Evolutionary conservation across 2,797 vertebrate genomes (phyloP).

Genomic region (Odontamblyopus lacepedii): DNA sequence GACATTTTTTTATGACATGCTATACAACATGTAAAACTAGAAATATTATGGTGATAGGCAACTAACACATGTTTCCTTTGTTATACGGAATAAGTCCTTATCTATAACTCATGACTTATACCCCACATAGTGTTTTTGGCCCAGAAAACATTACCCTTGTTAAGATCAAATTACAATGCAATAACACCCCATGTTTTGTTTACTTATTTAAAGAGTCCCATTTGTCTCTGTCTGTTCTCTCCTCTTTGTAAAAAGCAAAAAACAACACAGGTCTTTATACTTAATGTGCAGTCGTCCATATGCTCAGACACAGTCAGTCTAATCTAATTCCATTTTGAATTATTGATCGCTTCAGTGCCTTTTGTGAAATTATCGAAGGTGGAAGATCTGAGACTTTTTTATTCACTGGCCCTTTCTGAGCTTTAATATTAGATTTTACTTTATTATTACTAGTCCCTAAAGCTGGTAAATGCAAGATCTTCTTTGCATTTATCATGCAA

Average conservation of each 20-base stretch:
- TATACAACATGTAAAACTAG: too few species aligned
- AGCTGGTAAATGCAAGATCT: background rate
- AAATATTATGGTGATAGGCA: too few species aligned
- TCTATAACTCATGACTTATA: background rate
- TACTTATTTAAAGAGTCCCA: background rate
- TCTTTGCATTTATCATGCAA: too few species aligned
- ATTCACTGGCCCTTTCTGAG: background rate
- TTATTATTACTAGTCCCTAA: background rate
- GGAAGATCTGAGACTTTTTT: background rate
- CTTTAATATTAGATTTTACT: background rate
- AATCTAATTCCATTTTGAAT: background rate
- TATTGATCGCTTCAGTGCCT: slow-evolving; percentile 1
- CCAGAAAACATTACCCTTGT: background rate
- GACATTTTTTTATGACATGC: too few species aligned
- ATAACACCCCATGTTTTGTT: background rate
- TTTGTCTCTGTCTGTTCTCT: background rate
- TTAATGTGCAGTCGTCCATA: too few species aligned
- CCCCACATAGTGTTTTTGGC: background rate
- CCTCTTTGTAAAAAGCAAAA: background rate
- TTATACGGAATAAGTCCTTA: too few species aligned
- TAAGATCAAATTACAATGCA: background rate
- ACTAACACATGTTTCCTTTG: too few species aligned
- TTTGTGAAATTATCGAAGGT: background rate
- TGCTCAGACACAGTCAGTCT: background rate
- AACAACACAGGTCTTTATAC: background rate